Base-by-base conservation (phyloP, 1,140 invertebrate genomes). In the Drosophila subpulchrella region DNA sequence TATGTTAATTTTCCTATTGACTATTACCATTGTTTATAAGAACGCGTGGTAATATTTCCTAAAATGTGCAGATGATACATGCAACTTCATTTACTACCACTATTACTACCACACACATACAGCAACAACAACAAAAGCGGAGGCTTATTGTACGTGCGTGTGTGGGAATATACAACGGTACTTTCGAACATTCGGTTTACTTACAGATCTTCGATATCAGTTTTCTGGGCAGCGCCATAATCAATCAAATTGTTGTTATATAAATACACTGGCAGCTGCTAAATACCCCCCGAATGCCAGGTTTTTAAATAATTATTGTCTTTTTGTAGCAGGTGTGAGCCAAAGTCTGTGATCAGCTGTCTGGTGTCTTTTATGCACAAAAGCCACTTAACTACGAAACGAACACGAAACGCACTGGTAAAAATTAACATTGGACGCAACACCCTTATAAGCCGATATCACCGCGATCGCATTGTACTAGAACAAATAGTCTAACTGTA, bases 141-240 rank as follows among this genome's bases (percentile, higher is more conserved):
- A 34, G 48, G 27, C 48, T 15, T 32, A 32, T 36, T 27, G 20
- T 65, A n/a, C 3, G 30, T 65, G 36, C 12, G 41, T 15, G 12
- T 47, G 34, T 53, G 27, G 59, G 36, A 39, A 50, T 24, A 57
- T 44, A 75, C 60, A 51, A 75, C 72, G 73, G 51, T 66, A 83
- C 66, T 83, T 86, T 86, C 63, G 20, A 57, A 67, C 61, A 88
- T 78, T 65, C 44, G 68, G 34, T 81, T 82, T 74, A 90, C 86
- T 90, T 78, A 90, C 86, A 90, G 41, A 91, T 90, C 80, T 83
- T 89, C 39, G 76, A 59, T 53, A 75, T 56, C 48, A 88, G 72
- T 53, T 76, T 91, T 70, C 88, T 91, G 5, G 75, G 62, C 70
- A 85, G 53, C 36, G 90, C 84, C 90, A 91, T 91, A 51, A 81